A percentile compares a stretch with the other conserved stretches of the same genome.
Conservation (phyloP, 2,113 vertebrate genomes). For the Tringa solitaria region DNA sequence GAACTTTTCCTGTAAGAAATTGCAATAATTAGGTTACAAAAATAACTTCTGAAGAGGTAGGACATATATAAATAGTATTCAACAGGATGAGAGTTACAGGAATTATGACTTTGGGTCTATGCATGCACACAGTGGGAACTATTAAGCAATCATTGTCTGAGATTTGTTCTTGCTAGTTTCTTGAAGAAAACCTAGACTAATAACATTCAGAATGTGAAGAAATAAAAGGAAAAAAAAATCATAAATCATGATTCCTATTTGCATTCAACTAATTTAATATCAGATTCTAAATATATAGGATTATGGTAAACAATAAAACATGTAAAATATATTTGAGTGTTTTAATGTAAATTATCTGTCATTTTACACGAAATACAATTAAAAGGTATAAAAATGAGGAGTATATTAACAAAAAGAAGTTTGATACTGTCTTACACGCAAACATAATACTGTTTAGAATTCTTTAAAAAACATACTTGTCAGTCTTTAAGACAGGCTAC, state of each 20-base stretch:
- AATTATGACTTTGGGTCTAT: not conserved
- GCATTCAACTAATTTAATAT: not conserved
- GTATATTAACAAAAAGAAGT: not conserved
- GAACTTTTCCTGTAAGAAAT: slow-evolving; percentile 18
- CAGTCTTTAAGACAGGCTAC: not conserved
- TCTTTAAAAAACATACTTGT: not conserved
- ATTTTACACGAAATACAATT: not conserved
- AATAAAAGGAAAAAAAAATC: not conserved
- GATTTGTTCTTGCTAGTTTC: not conserved
- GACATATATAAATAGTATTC: not conserved
- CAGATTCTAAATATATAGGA: not conserved
- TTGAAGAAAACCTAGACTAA: not conserved
- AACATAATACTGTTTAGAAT: not conserved
- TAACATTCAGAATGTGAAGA: not conserved
- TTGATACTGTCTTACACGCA: not conserved
- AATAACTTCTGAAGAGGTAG: slow-evolving; percentile 31
- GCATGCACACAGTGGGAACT: not conserved
- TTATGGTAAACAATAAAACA: not conserved
- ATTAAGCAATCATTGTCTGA: not conserved
- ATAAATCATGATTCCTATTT: not conserved
- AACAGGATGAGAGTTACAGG: not conserved
- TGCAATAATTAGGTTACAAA: slow-evolving; percentile 23
- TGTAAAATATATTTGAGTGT: not conserved
- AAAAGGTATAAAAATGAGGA: not conserved
- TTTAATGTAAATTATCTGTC: not conserved